These are phyloP conservation scores for Acronicta leporina DNA, from an alignment of 2,888 invertebrate genomes.

Conservation along the genomic window DNA sequence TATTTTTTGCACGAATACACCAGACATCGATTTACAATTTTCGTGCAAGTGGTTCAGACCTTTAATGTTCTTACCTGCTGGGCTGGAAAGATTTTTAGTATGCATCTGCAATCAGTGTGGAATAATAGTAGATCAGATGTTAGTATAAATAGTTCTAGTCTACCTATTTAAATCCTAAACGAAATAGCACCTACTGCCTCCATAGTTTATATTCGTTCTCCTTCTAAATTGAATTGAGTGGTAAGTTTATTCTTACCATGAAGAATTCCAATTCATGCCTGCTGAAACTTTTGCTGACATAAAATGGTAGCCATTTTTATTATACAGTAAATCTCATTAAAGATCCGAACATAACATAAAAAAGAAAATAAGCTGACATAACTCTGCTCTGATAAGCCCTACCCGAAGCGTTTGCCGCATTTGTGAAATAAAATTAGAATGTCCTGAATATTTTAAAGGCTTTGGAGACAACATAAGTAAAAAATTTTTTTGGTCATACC, in stretches of 20 bases:
- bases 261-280: too few species aligned
- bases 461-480: neutral
- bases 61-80: constrained; percentile 52
- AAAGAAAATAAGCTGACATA: constrained; percentile 29
- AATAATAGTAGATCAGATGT: constrained; percentile 1
- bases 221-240: neutral
- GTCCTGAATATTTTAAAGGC: neutral
- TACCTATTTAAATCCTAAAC: too few species aligned
- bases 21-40: constrained; percentile 79
- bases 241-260: neutral
- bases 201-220: too few species aligned
- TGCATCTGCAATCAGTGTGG: constrained; percentile 21
- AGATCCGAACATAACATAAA: constrained; percentile 26
- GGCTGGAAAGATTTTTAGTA: constrained; percentile 16
- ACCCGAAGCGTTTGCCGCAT: constrained; percentile 4
- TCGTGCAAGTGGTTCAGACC: constrained; percentile 61
- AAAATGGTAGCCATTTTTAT: constrained; percentile 25
- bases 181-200: too few species aligned
- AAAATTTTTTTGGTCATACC: too few species aligned
- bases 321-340: constrained; percentile 21
- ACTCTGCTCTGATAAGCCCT: constrained; percentile 9
- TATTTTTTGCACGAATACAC: constrained; percentile 73
- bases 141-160: too few species aligned
- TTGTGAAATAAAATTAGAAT: constrained; percentile 20
- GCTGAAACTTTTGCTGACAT: constrained; percentile 2